These are phyloP conservation scores for Pangasius macronema DNA, from an alignment of 2,797 vertebrate genomes.

Conservation along the genomic window DNA sequence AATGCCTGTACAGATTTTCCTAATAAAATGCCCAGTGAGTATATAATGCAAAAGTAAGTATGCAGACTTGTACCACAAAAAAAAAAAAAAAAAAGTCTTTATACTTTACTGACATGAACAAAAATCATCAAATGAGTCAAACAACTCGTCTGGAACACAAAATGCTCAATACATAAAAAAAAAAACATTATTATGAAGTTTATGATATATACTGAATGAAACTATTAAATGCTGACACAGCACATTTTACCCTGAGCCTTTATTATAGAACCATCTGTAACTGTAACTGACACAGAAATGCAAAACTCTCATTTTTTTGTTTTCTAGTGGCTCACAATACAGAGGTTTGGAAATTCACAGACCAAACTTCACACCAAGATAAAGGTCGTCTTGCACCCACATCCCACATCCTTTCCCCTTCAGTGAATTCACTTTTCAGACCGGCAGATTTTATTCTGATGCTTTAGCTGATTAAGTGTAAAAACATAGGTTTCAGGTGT, in stretches of 20 bases:
- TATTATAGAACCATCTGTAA: not conserved
- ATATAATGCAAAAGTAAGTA: not conserved
- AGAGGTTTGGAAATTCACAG: not conserved
- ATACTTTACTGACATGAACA: not conserved
- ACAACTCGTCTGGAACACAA: not conserved
- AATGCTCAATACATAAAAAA: not conserved
- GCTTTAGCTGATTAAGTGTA: not conserved
- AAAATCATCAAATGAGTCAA: not conserved
- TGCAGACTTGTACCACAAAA: not conserved
- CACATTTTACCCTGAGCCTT: not conserved
- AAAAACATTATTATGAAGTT: not conserved
- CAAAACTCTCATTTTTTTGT: not conserved
- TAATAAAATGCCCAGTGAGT: not conserved
- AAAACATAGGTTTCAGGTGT: not conserved
- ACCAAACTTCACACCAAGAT: not conserved
- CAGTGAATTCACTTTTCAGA: not conserved
- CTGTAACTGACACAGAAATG: no score
- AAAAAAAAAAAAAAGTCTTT: not conserved
- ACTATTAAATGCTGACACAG: not conserved
- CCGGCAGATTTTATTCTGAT: not conserved
- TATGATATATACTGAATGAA: not conserved
- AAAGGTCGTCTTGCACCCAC: not conserved
- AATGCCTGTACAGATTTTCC: not conserved
- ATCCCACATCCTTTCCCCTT: not conserved
- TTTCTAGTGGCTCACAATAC: no score